These are phyloP conservation scores for Aspiorhynchus laticeps DNA, from an alignment of 2,113 vertebrate genomes.

Conservation along the genomic window DNA sequence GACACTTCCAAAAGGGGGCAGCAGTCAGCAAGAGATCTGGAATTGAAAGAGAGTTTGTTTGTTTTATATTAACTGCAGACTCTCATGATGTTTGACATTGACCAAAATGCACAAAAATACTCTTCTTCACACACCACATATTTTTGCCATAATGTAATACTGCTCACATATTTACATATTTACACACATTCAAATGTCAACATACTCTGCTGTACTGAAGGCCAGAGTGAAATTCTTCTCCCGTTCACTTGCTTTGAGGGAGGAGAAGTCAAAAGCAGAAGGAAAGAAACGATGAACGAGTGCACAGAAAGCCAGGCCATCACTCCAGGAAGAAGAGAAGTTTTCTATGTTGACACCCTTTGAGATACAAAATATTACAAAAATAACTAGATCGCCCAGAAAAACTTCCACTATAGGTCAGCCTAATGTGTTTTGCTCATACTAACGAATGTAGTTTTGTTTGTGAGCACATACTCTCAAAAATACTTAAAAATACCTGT, in stretches of 20 bases:
- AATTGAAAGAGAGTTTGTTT: neutral
- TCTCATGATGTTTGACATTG: neutral
- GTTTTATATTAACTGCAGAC: neutral
- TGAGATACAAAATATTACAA: conserved; percentile 2
- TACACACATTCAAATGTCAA: neutral
- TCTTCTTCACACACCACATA: neutral
- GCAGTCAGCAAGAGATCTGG: conserved; percentile 76
- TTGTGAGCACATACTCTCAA: too few relatives aligned
- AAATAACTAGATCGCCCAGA: neutral
- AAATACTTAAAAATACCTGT: too few relatives aligned
- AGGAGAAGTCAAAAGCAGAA: conserved; percentile 75
- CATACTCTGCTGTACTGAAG: conserved; percentile 78
- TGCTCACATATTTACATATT: neutral
- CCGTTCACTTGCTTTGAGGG: conserved; percentile 70
- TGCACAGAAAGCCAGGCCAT: conserved; percentile 80
- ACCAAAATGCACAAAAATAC: neutral
- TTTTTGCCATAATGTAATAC: neutral
- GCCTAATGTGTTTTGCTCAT: too few relatives aligned
- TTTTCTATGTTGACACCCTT: conserved; percentile 78
- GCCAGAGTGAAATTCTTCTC: conserved; percentile 78
- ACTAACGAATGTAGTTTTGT: too few relatives aligned
- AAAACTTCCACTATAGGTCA: neutral
- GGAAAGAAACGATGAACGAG: conserved; percentile 79
- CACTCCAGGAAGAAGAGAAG: conserved; percentile 79
- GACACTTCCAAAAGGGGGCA: conserved; percentile 77